Evolutionary conservation across 2,888 invertebrate species (phyloP).

Genomic region (Oithona nana): DNA sequence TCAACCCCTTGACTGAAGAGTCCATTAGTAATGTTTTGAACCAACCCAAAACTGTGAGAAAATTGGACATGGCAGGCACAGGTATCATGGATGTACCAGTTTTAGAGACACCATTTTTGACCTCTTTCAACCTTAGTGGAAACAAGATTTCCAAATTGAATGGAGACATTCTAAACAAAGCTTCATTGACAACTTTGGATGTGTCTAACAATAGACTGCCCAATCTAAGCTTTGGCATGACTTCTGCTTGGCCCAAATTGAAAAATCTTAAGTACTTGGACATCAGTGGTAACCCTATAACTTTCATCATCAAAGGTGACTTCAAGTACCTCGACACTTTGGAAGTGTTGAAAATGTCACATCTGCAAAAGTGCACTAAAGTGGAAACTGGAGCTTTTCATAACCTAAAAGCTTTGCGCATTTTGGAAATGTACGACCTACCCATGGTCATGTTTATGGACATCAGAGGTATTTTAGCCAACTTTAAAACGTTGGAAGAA

Average conservation of each 20-base stretch:
- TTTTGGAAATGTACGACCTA: constrained; percentile 49
- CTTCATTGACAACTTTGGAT: constrained; percentile 57
- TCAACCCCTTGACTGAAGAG: constrained; percentile 55
- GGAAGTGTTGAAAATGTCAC: constrained; percentile 39
- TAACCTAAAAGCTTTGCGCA: constrained; percentile 45
- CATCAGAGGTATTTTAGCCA: constrained; percentile 59
- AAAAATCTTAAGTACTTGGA: constrained; percentile 51
- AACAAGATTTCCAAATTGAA: constrained; percentile 48
- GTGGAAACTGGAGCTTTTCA: constrained; percentile 66
- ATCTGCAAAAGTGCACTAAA: constrained; percentile 46
- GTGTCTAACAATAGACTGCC: constrained; percentile 45
- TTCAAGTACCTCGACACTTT: constrained; percentile 49
- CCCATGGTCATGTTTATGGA: constrained; percentile 52
- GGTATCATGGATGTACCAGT: constrained; percentile 37
- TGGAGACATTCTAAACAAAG: constrained; percentile 49
- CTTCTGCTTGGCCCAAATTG: constrained; percentile 47
- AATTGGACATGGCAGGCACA: constrained; percentile 58
- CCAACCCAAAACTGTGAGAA: constrained; percentile 63
- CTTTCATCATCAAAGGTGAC: constrained; percentile 50
- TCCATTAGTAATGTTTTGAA: constrained; percentile 55
- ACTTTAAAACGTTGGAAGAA: constrained; percentile 48
- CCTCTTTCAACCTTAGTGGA: constrained; percentile 52
- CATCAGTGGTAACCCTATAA: constrained; percentile 64
- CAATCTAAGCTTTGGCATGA: constrained; percentile 30
- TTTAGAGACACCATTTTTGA: constrained; percentile 59